Evolutionary conservation across 2,113 vertebrate species (phyloP).

Genomic region (Dascyllus trimaculatus): DNA sequence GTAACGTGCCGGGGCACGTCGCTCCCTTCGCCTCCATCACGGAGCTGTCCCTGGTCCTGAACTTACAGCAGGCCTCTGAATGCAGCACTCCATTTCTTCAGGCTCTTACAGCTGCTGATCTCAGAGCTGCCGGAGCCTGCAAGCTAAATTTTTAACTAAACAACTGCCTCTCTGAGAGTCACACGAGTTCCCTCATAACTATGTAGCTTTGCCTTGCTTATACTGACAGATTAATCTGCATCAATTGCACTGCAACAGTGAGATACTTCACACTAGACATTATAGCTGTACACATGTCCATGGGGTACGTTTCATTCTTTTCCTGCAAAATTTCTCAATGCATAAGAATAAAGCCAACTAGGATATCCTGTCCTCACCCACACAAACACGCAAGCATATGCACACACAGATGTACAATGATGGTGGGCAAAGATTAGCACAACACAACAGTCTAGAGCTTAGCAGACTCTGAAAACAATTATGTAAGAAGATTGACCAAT

Average conservation of each 20-base stretch:
- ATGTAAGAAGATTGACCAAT: constrained; percentile 65
- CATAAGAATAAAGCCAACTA: constrained; percentile 9
- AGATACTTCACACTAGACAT: neutral
- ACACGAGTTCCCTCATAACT: neutral
- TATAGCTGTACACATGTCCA: neutral
- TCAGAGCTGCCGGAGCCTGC: constrained; percentile 8
- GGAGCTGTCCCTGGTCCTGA: constrained; percentile 84
- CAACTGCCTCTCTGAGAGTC: neutral
- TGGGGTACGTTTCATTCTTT: neutral
- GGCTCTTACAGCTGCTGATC: constrained; percentile 6
- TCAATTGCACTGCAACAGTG: neutral
- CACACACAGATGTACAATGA: constrained; percentile 57
- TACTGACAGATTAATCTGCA: neutral
- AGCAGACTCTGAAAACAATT: constrained; percentile 68
- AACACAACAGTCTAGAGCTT: constrained; percentile 69
- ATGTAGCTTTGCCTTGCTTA: neutral
- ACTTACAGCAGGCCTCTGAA: constrained; percentile 17
- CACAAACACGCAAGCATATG: constrained; percentile 13
- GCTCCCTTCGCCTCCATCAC: neutral
- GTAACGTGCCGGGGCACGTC: constrained; percentile 39
- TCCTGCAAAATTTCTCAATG: too few species aligned
- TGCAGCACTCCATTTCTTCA: constrained; percentile 5
- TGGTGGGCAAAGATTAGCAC: constrained; percentile 68
- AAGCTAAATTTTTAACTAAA: neutral
- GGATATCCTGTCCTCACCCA: constrained; percentile 31